Evolutionary conservation across 2,888 invertebrate species (phyloP), one percentile per base, ranked within the genome.

Genomic region (Unio pictorum): DNA sequence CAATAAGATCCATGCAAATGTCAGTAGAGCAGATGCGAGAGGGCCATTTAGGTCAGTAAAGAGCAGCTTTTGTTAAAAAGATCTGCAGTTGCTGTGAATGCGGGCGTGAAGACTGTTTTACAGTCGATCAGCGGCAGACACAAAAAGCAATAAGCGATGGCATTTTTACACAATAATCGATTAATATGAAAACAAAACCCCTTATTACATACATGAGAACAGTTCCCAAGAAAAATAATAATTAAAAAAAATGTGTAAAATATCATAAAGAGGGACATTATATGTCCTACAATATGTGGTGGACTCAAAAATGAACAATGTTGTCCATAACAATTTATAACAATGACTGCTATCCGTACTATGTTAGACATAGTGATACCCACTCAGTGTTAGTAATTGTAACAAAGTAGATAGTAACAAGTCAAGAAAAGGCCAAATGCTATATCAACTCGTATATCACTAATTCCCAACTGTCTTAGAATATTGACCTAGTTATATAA

Each of bases 221-320:
- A 68, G 20, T 59, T 60, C 60, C 55, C 62, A 55, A 45, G 45
- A 57, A 63, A 34, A 59, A 55, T 62, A 63, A 59, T 30, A 57
- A 61, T 64, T 34, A 60, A 15, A 23, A 45, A 64, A 71, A 67
- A 64, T 64, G 60, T 57, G 66, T 68, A 75, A 75, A 76, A 76
- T 73, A 74, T 75, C 73, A 71, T 70, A 68, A 73, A 71, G 60
- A 71, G 62, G 81, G 76, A 81, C 81, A 81, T 81, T 79, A 71
- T 30, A 81, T 81, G 81, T 79, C 69, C 81, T 63, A 58, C 55
- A 59, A 65, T 63, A 64, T 58, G 66, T 54, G 60, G 66, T 57
- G 57, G 66, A 66, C 66, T 66, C 55, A 66, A 66, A 64, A 66
- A 66, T 66, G 59, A 66, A 66, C 66, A 64, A 64, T 60, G 57